Evolutionary conservation across 2,113 vertebrate genomes (phyloP).

Genomic region (Ibidorhyncha struthersii): DNA sequence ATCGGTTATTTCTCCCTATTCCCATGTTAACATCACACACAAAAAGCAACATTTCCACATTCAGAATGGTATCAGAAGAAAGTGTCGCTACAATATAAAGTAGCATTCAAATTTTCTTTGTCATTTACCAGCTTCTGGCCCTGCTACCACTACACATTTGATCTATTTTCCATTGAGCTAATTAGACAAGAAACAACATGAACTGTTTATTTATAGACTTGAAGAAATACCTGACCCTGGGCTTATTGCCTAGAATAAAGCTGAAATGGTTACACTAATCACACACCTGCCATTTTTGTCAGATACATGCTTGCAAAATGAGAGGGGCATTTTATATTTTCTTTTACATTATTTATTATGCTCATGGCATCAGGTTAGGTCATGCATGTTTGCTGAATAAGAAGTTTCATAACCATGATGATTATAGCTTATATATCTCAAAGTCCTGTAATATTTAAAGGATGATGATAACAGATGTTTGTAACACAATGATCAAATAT

Average conservation of each 20-base stretch:
- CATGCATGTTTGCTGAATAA: background rate
- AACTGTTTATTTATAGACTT: background rate
- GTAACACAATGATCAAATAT: background rate
- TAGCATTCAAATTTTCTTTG: background rate
- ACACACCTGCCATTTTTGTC: background rate
- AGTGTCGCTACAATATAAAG: background rate
- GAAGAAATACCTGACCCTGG: background rate
- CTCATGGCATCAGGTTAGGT: background rate
- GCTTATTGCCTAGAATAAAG: background rate
- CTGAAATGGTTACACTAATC: background rate
- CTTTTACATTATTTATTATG: too few species aligned
- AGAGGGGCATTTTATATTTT: background rate
- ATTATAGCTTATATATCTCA: background rate
- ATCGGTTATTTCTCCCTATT: background rate
- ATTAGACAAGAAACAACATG: background rate
- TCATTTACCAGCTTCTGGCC: background rate
- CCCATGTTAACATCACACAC: accelerated
- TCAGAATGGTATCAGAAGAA: background rate
- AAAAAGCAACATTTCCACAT: background rate
- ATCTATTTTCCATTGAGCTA: background rate
- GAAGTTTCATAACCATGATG: background rate
- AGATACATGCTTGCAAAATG: background rate
- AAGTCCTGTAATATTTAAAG: background rate
- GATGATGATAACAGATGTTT: background rate
- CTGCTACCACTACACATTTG: background rate